Conservation (phyloP, 1,140 invertebrate species). For the Eueides isabella region DNA sequence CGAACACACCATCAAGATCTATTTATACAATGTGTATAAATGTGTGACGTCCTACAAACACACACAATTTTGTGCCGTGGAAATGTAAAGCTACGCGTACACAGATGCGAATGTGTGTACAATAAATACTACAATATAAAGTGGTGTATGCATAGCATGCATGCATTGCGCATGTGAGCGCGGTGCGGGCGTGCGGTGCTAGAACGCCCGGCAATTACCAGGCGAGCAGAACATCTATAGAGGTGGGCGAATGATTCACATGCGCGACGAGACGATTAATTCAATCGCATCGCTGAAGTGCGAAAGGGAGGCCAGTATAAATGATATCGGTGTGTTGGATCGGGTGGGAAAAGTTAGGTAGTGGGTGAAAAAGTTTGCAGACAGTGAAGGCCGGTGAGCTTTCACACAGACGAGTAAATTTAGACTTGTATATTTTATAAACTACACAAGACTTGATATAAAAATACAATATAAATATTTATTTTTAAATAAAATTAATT, state of each 20-base stretch:
- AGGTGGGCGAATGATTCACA: constrained; percentile 34
- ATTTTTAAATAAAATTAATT: too few relatives aligned
- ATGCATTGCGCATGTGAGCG: constrained; percentile 72
- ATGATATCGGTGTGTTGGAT: neutral
- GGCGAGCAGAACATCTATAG: constrained; percentile 50
- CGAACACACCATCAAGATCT: neutral
- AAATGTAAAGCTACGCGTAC: constrained; percentile 3
- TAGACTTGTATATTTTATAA: neutral
- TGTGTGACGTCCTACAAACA: constrained; percentile 6
- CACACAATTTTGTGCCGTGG: neutral
- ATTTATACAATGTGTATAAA: neutral
- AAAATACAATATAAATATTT: neutral
- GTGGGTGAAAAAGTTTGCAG: constrained; percentile 22
- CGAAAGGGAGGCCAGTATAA: constrained; percentile 15
- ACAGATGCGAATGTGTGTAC: constrained; percentile 29
- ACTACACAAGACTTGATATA: neutral
- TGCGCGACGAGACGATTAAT: constrained; percentile 38
- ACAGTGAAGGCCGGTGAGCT: constrained; percentile 5
- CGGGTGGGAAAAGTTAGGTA: constrained; percentile 15
- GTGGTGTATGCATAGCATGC: constrained; percentile 35
- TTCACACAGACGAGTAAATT: constrained; percentile 1
- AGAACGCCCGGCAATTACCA: constrained; percentile 69
- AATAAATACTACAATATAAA: constrained; percentile 14
- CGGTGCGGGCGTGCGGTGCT: constrained; percentile 74
- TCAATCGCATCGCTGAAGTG: constrained; percentile 17